Evolutionary conservation across 2,113 vertebrate species (phyloP).

Genomic region (Glareola pratincola): DNA sequence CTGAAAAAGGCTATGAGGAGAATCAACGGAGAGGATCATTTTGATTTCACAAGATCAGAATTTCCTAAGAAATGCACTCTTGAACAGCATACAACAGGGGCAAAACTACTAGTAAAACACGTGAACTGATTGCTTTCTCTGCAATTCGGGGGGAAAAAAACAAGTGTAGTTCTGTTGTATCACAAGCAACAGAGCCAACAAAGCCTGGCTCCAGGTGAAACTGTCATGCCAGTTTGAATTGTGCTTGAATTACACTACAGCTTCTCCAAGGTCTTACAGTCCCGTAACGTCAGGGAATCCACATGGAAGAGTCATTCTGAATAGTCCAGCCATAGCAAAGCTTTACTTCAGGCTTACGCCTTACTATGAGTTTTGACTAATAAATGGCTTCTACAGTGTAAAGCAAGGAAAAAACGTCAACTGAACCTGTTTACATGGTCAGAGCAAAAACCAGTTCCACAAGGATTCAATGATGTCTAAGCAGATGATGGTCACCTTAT

Average conservation of each 20-base stretch:
- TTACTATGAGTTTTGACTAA: not conserved
- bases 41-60: not conserved
- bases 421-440: not conserved
- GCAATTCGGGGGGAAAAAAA: not conserved
- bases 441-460: not conserved
- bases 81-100: not conserved
- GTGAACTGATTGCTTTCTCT: not conserved
- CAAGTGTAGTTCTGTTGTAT: not conserved
- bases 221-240: not conserved
- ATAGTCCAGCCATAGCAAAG: not conserved
- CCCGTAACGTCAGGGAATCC: not conserved
- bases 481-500: not conserved
- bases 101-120: not conserved
- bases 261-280: not conserved
- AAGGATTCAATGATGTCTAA: not conserved
- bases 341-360: not conserved
- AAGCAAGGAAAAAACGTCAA: not conserved
- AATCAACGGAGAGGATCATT: not conserved
- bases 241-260: not conserved
- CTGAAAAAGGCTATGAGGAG: not conserved
- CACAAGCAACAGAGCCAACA: fast-evolving
- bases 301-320: not conserved
- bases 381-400: not conserved
- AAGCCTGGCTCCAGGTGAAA: not conserved
- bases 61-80: not conserved